A percentile compares a stretch with the other conserved stretches of the same genome.
Evolutionary conservation across 2,797 vertebrate genomes (phyloP).

Genomic region (Sciaenops ocellatus): DNA sequence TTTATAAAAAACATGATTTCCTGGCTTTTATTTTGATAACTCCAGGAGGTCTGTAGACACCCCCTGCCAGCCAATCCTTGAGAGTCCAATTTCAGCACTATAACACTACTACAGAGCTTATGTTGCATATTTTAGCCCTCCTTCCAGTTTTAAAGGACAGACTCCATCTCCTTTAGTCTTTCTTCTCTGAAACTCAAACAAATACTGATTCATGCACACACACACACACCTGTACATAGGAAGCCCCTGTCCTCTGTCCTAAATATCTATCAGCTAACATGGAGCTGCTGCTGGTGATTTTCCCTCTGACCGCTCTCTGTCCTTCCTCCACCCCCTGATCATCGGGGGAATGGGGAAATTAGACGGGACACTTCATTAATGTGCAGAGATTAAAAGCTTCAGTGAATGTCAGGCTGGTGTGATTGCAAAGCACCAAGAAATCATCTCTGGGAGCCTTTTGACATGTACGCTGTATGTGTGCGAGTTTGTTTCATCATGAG

Average conservation of each 20-base stretch:
- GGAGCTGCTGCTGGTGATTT: conserved; percentile 35
- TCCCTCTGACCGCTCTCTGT: conserved; percentile 46
- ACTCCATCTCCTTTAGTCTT: no score
- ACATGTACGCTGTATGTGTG: conserved; percentile 6
- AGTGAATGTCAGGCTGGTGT: conserved; percentile 42
- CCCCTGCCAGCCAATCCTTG: not conserved
- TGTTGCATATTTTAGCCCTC: not conserved
- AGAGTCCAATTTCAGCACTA: not conserved
- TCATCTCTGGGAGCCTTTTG: conserved; percentile 26
- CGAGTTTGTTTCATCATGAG: conserved; percentile 8
- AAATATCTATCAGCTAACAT: conserved; percentile 30
- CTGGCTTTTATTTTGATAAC: conserved; percentile 1
- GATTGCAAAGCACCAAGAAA: conserved; percentile 64
- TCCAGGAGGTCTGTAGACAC: not conserved
- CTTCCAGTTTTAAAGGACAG: conserved; percentile 5
- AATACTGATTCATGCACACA: not conserved
- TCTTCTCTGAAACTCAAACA: not conserved
- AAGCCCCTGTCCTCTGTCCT: conserved; percentile 14
- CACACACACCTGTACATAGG: conserved; percentile 7
- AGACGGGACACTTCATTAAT: conserved; percentile 67
- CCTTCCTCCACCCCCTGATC: conserved; percentile 51
- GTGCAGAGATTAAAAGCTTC: conserved; percentile 65
- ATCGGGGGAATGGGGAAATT: conserved; percentile 57
- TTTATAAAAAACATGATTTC: not conserved
- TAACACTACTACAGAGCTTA: not conserved